A percentile compares a stretch with the other conserved stretches of the same genome.
Conservation (phyloP, 2,888 invertebrate species). For the Agonopterix subpropinquella region DNA sequence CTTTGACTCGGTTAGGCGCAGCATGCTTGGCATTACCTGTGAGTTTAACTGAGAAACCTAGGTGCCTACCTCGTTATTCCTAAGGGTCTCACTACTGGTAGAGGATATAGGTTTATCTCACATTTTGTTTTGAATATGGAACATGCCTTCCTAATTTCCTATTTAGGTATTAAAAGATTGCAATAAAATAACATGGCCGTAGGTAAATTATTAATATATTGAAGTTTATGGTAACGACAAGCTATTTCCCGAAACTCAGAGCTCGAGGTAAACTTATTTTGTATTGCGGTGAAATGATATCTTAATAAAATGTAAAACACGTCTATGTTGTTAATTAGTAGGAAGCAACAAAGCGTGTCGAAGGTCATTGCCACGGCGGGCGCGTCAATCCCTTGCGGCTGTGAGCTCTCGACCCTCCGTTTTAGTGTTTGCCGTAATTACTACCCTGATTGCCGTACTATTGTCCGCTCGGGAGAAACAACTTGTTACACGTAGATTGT, state of each 20-base stretch:
- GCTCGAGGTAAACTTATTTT: too few species aligned
- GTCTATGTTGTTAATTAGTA: slow-evolving; percentile 9
- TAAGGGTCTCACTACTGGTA: neutral
- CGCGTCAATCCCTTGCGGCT: slow-evolving; percentile 12
- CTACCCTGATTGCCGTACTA: slow-evolving; percentile 22
- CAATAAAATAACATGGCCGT: too few species aligned
- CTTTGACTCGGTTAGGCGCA: slow-evolving; percentile 16
- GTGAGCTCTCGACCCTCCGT: slow-evolving; percentile 18
- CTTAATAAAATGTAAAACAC: neutral
- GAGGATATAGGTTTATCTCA: too few species aligned
- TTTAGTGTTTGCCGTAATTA: slow-evolving; percentile 19
- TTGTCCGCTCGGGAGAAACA: slow-evolving; percentile 15
- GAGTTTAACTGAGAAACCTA: neutral
- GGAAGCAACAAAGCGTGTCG: slow-evolving; percentile 21
- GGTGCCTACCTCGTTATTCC: neutral
- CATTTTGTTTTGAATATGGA: too few species aligned
- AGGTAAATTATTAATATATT: too few species aligned
- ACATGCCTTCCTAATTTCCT: too few species aligned
- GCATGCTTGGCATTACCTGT: slow-evolving; percentile 14
- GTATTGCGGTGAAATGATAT: too few species aligned
- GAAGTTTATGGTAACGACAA: too few species aligned
- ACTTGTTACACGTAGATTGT: slow-evolving; percentile 2
- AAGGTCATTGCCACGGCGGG: slow-evolving; percentile 22
- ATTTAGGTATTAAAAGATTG: too few species aligned
- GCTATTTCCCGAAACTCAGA: too few species aligned